A percentile compares a stretch with the other conserved stretches of the same genome.
Evolutionary conservation across 2,113 vertebrate species (phyloP).

Genomic region (Brienomyrus brachyistius): DNA sequence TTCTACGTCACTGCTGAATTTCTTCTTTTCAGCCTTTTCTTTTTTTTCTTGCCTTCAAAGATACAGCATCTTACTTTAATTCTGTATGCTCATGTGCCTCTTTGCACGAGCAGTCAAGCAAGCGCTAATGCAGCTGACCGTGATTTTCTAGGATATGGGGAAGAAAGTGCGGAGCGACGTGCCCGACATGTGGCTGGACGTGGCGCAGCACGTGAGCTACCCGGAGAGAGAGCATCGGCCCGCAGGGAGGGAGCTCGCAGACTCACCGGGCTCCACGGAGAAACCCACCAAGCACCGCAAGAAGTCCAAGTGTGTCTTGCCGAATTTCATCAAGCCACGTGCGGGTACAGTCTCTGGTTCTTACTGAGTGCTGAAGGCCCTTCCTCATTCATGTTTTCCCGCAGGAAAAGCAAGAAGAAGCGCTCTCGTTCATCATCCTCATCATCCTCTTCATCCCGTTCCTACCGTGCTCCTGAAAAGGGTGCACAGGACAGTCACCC

Average conservation of each 20-base stretch:
- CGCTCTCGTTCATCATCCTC: constrained; percentile 87
- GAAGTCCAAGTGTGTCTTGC: constrained; percentile 72
- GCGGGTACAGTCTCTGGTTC: not conserved
- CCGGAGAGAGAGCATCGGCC: constrained; percentile 71
- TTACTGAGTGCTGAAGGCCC: not conserved
- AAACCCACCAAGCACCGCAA: constrained; percentile 92
- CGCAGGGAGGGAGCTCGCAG: constrained; percentile 78
- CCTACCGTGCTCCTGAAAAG: constrained; percentile 64
- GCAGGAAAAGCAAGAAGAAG: constrained; percentile 87
- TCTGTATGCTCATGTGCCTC: not conserved
- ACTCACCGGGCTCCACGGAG: constrained; percentile 84
- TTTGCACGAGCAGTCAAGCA: not conserved
- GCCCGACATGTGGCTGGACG: constrained; percentile 93
- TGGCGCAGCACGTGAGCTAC: constrained; percentile 92
- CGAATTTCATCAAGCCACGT: not conserved
- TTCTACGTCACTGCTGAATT: not conserved
- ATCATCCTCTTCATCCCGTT: constrained; percentile 79
- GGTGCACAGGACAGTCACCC: constrained; percentile 64
- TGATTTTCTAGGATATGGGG: constrained; percentile 68
- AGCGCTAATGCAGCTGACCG: not conserved
- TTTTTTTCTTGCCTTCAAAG: not conserved
- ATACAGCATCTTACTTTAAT: not conserved
- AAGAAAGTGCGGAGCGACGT: constrained; percentile 86
- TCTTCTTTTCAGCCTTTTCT: not conserved
- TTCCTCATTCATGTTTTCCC: not conserved